phyloP scores from a whole-genome alignment of 2,113 vertebrate species.

The Sylvietta virens region DNA sequence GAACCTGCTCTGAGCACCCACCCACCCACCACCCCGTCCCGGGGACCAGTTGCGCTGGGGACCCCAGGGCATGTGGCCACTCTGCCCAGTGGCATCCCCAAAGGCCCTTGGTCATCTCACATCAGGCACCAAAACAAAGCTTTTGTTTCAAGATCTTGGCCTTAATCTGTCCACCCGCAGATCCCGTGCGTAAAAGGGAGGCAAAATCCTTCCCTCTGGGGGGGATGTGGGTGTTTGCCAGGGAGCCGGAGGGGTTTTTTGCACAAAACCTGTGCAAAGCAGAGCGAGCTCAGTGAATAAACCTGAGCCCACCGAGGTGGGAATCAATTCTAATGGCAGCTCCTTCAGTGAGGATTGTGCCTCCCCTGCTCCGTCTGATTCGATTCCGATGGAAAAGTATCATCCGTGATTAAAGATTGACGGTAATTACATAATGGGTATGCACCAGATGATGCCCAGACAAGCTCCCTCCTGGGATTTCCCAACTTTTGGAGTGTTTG shows the following conservation, averaged over 20 bases:
- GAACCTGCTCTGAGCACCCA: neutral
- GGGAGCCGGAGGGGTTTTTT: neutral
- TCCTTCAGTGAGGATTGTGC: neutral
- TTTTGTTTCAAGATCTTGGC: neutral
- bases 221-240: neutral
- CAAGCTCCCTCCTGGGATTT: conserved; percentile 51
- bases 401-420: conserved; percentile 16
- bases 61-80: rapidly evolving
- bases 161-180: neutral
- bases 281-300: neutral
- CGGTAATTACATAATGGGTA: conserved; percentile 43
- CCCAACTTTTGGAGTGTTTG: conserved; percentile 42
- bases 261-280: neutral
- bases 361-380: neutral
- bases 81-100: neutral
- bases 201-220: neutral
- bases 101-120: neutral
- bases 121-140: neutral
- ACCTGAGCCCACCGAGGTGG: neutral
- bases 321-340: neutral
- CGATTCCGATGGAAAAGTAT: neutral
- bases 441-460: conserved; percentile 30
- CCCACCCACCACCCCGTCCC: neutral
- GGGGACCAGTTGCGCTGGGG: neutral
- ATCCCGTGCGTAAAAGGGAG: neutral